Conservation (phyloP, 2,797 vertebrate genomes). For the Pangasius mekongensis region DNA sequence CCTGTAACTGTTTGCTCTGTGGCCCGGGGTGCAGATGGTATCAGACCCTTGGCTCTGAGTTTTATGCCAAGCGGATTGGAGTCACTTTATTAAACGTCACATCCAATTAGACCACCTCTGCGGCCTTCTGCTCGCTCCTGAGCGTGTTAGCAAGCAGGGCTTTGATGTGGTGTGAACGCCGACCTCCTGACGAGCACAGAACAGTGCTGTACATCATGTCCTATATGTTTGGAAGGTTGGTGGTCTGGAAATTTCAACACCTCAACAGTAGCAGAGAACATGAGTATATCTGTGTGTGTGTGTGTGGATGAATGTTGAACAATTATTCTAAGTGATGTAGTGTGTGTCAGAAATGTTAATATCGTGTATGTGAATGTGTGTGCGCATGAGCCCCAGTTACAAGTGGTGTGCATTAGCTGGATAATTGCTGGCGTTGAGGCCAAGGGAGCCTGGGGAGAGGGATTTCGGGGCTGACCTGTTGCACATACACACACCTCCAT, state of each 20-base stretch:
- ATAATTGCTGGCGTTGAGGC: slow-evolving; percentile 51
- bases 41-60: slow-evolving; percentile 52
- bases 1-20: slow-evolving; percentile 61
- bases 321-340: not conserved
- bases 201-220: slow-evolving; percentile 51
- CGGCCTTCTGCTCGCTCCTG: slow-evolving; percentile 42
- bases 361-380: slow-evolving; percentile 1
- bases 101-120: slow-evolving; percentile 64
- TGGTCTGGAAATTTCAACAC: slow-evolving; percentile 52
- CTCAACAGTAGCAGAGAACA: slow-evolving; percentile 29
- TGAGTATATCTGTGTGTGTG: not conserved
- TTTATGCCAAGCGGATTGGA: slow-evolving; percentile 61
- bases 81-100: slow-evolving; percentile 64
- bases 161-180: slow-evolving; percentile 66
- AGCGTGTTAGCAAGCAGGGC: slow-evolving; percentile 42
- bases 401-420: slow-evolving; percentile 61
- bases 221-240: slow-evolving; percentile 55
- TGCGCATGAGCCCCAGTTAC: slow-evolving; percentile 3
- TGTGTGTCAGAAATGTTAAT: slow-evolving; percentile 21
- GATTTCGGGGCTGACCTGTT: slow-evolving; percentile 60
- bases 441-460: slow-evolving; percentile 38
- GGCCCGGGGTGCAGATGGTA: slow-evolving; percentile 71
- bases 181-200: slow-evolving; percentile 15
- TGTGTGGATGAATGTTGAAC: not conserved
- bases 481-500: slow-evolving; percentile 54